Conservation (phyloP, 2,113 vertebrate species). For the Fregetta grallaria region DNA sequence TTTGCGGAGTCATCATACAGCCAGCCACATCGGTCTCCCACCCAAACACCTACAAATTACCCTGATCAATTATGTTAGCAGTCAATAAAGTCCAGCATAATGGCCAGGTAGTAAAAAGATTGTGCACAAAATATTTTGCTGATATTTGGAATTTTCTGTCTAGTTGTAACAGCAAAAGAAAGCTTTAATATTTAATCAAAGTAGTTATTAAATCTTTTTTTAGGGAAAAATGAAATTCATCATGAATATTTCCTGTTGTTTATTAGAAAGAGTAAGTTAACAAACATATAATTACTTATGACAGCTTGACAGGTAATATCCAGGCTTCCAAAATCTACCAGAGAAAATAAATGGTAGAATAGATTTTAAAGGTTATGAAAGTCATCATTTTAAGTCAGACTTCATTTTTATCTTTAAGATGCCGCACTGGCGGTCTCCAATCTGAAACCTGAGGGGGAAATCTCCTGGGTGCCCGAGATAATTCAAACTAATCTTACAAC, state of each 20-base stretch:
- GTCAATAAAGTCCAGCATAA: neutral
- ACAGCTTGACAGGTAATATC: conserved; percentile 26
- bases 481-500: neutral
- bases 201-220: neutral
- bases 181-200: conserved; percentile 46
- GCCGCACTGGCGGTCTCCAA: neutral
- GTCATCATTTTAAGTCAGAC: neutral
- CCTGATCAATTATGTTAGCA: neutral
- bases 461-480: neutral
- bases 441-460: neutral
- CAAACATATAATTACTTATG: conserved; percentile 3
- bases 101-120: neutral
- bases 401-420: neutral
- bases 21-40: neutral
- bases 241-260: conserved; percentile 13
- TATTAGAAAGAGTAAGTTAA: conserved; percentile 31
- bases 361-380: neutral
- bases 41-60: neutral
- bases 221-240: neutral
- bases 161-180: neutral
- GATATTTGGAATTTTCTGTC: neutral
- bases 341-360: neutral
- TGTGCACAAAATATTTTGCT: neutral
- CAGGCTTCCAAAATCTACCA: neutral
- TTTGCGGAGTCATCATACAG: neutral